Percentiles rank a stretch among this genome's conserved stretches.
Evolutionary conservation across 2,113 vertebrate species (phyloP).

Genomic region (Trematomus loennbergii): DNA sequence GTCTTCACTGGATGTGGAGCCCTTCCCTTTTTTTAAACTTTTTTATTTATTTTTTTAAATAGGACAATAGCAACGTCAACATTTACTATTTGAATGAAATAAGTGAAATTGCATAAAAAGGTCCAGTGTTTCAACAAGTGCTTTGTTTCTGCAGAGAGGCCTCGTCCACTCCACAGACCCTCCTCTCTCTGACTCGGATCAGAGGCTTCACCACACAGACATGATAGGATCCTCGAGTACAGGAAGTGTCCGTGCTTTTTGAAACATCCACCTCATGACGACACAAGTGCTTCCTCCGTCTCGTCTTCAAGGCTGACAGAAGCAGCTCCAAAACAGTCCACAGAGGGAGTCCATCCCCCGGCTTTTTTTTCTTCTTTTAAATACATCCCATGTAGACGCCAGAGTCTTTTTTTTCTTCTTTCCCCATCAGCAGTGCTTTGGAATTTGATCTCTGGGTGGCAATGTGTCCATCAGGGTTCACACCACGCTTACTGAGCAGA

Average conservation of each 20-base stretch:
- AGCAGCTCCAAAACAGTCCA: slow-evolving; percentile 64
- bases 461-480: slow-evolving; percentile 67
- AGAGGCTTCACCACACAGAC: slow-evolving; percentile 61
- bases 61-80: slow-evolving; percentile 67
- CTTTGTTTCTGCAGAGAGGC: slow-evolving; percentile 71
- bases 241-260: slow-evolving; percentile 45
- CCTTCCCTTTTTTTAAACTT: slow-evolving; percentile 82
- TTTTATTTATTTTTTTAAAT: too few species aligned
- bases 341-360: slow-evolving; percentile 55
- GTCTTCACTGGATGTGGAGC: slow-evolving; percentile 75
- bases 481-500: slow-evolving; percentile 59
- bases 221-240: slow-evolving; percentile 60
- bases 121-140: slow-evolving; percentile 83
- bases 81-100: slow-evolving; percentile 68
- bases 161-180: slow-evolving; percentile 58
- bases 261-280: slow-evolving; percentile 26
- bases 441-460: slow-evolving; percentile 72
- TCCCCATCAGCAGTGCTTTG: slow-evolving; percentile 55
- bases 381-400: slow-evolving; percentile 49
- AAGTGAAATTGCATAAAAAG: slow-evolving; percentile 65
- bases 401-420: slow-evolving; percentile 34
- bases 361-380: slow-evolving; percentile 37
- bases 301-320: slow-evolving; percentile 58
- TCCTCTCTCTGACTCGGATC: slow-evolving; percentile 48
- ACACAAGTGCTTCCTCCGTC: slow-evolving; percentile 59